Evolutionary conservation across 92 coral and sea anemone species (phyloP).

Genomic region (Epizoanthus rinbou): DNA sequence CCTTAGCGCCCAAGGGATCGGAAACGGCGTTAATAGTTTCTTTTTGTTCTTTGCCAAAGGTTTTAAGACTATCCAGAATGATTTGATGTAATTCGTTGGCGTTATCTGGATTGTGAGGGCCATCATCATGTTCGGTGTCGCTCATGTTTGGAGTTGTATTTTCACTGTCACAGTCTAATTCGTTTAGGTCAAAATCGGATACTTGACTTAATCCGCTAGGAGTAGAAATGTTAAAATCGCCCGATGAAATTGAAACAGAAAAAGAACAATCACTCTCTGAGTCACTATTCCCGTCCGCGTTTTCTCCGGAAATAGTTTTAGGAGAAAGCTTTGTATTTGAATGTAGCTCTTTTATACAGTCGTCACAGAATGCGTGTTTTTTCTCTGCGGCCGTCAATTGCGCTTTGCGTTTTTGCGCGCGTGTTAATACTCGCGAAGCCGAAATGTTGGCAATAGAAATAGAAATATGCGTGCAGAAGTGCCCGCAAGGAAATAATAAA

Average conservation of each 20-base stretch:
- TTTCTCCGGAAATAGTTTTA: background rate
- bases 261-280: background rate
- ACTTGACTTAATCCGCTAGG: background rate
- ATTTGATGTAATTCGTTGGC: conserved; percentile 2
- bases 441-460: background rate
- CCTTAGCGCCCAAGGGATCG: conserved; percentile 13
- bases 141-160: background rate
- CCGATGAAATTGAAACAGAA: background rate
- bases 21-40: conserved; percentile 2
- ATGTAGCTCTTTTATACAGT: background rate
- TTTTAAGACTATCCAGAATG: background rate
- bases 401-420: background rate
- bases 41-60: background rate
- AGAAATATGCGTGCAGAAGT: too few species aligned
- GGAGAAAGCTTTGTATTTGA: background rate
- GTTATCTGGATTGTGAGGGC: background rate
- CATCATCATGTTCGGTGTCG: too few species aligned
- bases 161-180: background rate
- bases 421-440: background rate
- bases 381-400: background rate
- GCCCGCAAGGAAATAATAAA: too few species aligned
- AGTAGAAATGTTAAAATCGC: conserved; percentile 2
- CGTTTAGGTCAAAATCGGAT: background rate
- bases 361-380: conserved; percentile 1
- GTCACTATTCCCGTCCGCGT: background rate